Evolutionary conservation across 2,113 vertebrate genomes (phyloP).

Genomic region (Sisor rabdophorus): DNA sequence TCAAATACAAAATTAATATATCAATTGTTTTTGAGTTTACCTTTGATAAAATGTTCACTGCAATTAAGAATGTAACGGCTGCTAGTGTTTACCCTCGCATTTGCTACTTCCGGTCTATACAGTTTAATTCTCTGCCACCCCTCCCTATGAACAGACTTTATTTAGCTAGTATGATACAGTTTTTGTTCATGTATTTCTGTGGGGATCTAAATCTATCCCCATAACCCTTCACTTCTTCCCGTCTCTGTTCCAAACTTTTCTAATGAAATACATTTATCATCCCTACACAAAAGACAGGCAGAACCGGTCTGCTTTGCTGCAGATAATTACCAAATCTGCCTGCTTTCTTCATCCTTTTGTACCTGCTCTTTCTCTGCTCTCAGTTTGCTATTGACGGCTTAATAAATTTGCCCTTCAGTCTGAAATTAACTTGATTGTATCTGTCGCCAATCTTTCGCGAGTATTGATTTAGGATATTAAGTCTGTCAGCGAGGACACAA

Average conservation of each 20-base stretch:
- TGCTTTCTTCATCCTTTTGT: constrained; percentile 37
- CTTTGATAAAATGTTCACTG: too few species aligned
- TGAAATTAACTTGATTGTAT: constrained; percentile 73
- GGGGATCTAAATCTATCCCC: constrained; percentile 52
- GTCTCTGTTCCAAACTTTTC: constrained; percentile 47
- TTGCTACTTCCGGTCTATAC: neutral
- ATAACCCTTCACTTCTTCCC: constrained; percentile 47
- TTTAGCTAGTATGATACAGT: constrained; percentile 59
- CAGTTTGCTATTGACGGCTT: constrained; percentile 60
- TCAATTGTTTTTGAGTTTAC: too few species aligned
- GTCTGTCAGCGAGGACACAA: constrained; percentile 61
- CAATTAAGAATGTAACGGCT: too few species aligned
- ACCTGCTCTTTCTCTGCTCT: constrained; percentile 37
- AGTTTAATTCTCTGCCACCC: constrained; percentile 39
- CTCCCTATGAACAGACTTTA: constrained; percentile 61
- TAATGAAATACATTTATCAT: constrained; percentile 77
- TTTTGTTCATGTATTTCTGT: constrained; percentile 57
- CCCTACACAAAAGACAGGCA: constrained; percentile 53
- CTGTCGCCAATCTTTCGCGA: constrained; percentile 62
- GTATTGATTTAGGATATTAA: constrained; percentile 70
- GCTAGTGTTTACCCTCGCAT: too few species aligned
- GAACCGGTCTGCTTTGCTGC: constrained; percentile 60
- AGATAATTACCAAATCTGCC: constrained; percentile 63
- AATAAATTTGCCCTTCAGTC: constrained; percentile 63
- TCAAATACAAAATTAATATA: too few species aligned